phyloP scores from a whole-genome alignment of 2,797 vertebrate genomes.

The Channallabes apus region DNA sequence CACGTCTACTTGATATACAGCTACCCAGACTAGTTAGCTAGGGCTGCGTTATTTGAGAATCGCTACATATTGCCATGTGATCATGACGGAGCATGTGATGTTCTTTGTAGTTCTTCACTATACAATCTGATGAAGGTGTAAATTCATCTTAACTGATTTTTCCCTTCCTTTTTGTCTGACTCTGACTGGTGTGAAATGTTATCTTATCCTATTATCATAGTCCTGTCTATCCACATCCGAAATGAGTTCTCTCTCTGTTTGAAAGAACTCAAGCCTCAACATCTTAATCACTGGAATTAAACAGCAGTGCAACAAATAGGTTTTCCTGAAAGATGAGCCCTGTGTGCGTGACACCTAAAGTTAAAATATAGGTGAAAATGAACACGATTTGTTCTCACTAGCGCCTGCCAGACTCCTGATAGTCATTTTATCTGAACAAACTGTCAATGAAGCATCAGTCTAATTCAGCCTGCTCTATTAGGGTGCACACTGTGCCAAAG shows the following conservation, averaged over 20 bases:
- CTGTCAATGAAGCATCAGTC: background rate
- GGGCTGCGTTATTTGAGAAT: too few relatives aligned
- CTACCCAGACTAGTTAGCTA: too few relatives aligned
- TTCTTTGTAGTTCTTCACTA: too few relatives aligned
- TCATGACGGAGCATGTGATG: too few relatives aligned
- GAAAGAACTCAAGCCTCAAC: background rate
- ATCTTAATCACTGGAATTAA: background rate
- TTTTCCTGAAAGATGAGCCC: background rate
- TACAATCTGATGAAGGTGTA: too few relatives aligned
- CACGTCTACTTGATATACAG: too few relatives aligned
- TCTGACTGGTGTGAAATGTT: background rate
- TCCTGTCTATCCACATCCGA: background rate
- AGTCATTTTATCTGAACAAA: constrained; percentile 14
- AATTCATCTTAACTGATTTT: background rate
- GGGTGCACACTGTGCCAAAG: constrained; percentile 20
- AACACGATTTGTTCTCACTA: background rate
- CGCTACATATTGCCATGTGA: too few relatives aligned
- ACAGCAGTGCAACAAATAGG: background rate
- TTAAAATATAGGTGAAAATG: background rate
- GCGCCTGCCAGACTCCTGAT: background rate
- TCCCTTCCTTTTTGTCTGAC: background rate
- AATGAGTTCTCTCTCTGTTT: background rate
- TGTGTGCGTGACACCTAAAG: background rate
- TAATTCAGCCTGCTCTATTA: constrained; percentile 3
- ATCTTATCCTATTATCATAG: background rate